Percentiles rank a stretch among this genome's conserved stretches.
These are phyloP conservation scores for Neodiprion virginianus DNA, from an alignment of 1,140 invertebrate species.

Conservation along the genomic window DNA sequence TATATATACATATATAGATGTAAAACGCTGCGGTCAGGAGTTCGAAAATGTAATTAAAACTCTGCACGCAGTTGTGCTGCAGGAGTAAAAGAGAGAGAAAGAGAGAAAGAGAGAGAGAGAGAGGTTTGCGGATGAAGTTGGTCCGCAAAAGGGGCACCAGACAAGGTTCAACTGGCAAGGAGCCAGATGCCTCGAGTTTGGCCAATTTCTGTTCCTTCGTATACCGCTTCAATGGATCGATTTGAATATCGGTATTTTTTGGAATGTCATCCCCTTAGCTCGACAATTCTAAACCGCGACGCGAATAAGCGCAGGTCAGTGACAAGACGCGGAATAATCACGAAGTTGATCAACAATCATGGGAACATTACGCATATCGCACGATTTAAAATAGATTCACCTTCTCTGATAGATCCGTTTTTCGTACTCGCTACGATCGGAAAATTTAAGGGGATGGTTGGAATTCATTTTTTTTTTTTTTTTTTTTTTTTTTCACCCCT, in stretches of 20 bases:
- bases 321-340: no score
- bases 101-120: constrained; percentile 8
- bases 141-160: constrained; percentile 37
- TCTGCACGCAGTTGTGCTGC: constrained; percentile 19
- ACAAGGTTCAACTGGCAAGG: constrained; percentile 31
- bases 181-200: background rate
- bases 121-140: constrained; percentile 33
- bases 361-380: no score
- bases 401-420: no score
- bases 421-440: no score
- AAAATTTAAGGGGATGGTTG: no score
- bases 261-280: background rate
- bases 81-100: background rate
- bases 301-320: no score
- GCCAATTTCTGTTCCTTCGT: constrained; percentile 1
- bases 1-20: no score
- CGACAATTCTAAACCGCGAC: no score
- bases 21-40: constrained; percentile 11
- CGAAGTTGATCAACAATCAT: no score
- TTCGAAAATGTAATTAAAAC: constrained; percentile 45
- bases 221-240: background rate
- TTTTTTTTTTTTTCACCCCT: no score
- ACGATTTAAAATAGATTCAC: no score
- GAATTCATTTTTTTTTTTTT: no score
- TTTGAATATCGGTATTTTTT: background rate